Base-by-base conservation (phyloP, 2,888 invertebrate species). In the Acrobasis consociella region DNA sequence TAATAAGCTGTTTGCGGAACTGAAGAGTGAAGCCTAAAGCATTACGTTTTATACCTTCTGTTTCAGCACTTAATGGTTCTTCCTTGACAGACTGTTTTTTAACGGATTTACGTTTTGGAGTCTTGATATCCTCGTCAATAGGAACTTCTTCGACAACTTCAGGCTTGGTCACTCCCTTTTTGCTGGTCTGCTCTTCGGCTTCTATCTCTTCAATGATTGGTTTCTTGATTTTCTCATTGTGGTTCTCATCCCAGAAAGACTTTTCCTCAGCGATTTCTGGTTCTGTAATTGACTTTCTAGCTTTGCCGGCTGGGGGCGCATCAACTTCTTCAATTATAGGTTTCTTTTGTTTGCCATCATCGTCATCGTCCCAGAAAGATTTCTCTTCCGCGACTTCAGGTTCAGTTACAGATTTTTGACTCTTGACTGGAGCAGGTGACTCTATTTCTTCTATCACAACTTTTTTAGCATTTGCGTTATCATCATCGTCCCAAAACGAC, bases 51-150 rank as follows among this genome's bases (percentile, higher is more conserved):
- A 86, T 92, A 92, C 92, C 92, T 92, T 92, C 92, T 72, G 81
- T 83, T 83, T 86, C 91, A 79, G 92, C 92, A 90, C 89, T 89
- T 81, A 90, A 80, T 66, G 90, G 89, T 80, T 90, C 90, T 78
- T 89, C 89, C 62, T 68, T 71, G 63, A 87, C 72, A 63, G 87
- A 77, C 68, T 89, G 78, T 81, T 87, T 89, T 85, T 85, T 91
- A 74, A 89, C 69, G 5, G 90, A 89, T 85, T 89, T 91, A 78
- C 86, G 88, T 77, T 90, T 91, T 9, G 88, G 73, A 46, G 85
- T 76, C 63, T 82, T 87, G 49, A 89, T 60, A 11, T 82, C 86
- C 72, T 88, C 89, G 13, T 87, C 82, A 10, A 87, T 75, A 11
- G 82, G 65, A 1, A 87, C 80, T 72, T 92, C 87, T 81, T 88